Evolutionary conservation across 2,797 vertebrate genomes (phyloP), one percentile per base, ranked within the genome.

Genomic region (Enteromius radiatus): DNA sequence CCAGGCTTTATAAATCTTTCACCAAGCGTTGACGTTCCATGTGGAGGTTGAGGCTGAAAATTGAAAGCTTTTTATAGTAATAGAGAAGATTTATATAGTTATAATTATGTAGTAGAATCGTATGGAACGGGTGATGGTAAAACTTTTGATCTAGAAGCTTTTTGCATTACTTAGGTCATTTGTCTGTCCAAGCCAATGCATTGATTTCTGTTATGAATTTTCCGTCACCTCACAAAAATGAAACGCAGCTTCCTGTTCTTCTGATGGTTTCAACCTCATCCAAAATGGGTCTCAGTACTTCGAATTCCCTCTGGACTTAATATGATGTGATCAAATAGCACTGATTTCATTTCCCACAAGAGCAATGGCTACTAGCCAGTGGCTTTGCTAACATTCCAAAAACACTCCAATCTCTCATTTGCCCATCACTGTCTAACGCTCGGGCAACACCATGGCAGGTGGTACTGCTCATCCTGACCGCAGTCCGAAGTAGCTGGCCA

Each of bases 21-120:
- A 56, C 77, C 79, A 75, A 63, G 85, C 70, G 65, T 81, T 86
- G 80, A 83, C 33, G 52, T 86, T 88, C 76, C 81, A 67, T 83
- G 56, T 47, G 7, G 61, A 47, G 45, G 23, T 41, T 80, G 19
- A 65, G 61, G 65, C 74, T 81, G 9, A 70, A 86, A 74, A 84
- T 41, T 23, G 41, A 80, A 85, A 82, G 81, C 84, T 81, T 84
- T 84, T 82, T 86, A 79, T 86, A 56, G 69, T 76, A 43, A 67
- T 12, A 56, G 31, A 64, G 15, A 74, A 47, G 36, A 41, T 76
- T 76, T 76, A 76, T 76, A 56, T 19, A 17, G 23, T 38, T 67
- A 52, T 75, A 76, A 82, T 75, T 65, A 43, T 76, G 38, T 81
- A 64, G 38, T 54, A 65, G 33, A 43, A 68, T 76, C 23, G 14